Conservation (phyloP, 2,888 invertebrate genomes). For the Agrochola circellaris region DNA sequence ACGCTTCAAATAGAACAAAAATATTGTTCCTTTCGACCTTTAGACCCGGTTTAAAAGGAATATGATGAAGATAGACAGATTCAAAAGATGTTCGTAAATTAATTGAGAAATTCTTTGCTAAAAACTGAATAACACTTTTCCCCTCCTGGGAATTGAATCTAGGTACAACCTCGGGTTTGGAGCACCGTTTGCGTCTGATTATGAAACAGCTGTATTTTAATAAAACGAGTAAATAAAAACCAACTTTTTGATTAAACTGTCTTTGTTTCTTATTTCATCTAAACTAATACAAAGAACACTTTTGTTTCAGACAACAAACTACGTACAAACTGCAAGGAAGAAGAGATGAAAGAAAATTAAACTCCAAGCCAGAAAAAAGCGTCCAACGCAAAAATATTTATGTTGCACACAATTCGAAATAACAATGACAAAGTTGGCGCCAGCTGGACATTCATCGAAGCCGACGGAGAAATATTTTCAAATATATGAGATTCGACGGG, state of each 20-base stretch:
- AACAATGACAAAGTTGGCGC: conserved; percentile 61
- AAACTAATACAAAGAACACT: conserved; percentile 21
- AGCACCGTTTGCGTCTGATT: neutral
- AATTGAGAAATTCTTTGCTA: neutral
- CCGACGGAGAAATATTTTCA: conserved; percentile 68
- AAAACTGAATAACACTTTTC: neutral
- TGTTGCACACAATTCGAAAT: conserved; percentile 57
- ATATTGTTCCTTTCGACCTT: conserved; percentile 13
- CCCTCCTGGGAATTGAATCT: neutral
- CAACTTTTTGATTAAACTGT: conserved; percentile 2
- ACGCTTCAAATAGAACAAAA: conserved; percentile 25
- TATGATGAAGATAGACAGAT: neutral
- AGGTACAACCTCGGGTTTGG: neutral
- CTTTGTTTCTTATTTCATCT: conserved; percentile 32
- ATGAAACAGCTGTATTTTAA: neutral
- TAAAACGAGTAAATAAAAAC: neutral
- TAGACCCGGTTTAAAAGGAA: neutral
- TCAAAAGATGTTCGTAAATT: neutral
- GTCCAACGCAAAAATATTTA: conserved; percentile 51
- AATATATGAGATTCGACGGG: conserved; percentile 61
- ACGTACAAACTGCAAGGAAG: conserved; percentile 26
- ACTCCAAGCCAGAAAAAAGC: conserved; percentile 42
- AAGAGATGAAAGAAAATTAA: conserved; percentile 45
- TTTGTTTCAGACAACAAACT: conserved; percentile 32
- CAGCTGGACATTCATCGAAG: conserved; percentile 57